Conservation (phyloP, 2,797 vertebrate species). For the Chelidonichthys spinosus region DNA sequence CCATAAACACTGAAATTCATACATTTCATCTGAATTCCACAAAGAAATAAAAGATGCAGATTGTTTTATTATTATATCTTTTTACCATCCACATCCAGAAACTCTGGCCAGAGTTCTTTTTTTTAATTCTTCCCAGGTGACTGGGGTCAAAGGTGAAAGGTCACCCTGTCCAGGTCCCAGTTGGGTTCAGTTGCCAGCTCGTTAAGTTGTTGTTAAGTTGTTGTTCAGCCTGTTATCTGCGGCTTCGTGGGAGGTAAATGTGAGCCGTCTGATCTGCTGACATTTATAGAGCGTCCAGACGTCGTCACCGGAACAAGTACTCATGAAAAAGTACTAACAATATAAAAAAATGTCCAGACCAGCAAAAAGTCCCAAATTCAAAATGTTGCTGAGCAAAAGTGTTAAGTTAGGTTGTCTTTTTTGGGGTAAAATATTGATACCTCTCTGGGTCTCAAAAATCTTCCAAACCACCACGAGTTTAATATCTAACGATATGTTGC, state of each 20-base stretch:
- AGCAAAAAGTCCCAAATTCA: not conserved
- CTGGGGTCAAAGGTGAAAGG: conserved; percentile 24
- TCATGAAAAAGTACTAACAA: not conserved
- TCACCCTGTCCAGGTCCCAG: conserved; percentile 7
- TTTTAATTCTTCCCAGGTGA: too few species aligned
- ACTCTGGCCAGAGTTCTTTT: too few species aligned
- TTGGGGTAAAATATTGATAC: not conserved
- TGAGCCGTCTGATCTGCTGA: conserved; percentile 47
- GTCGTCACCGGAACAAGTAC: not conserved
- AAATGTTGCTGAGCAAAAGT: not conserved
- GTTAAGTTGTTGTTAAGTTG: conserved; percentile 23
- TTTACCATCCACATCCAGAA: too few species aligned
- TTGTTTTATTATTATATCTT: not conserved
- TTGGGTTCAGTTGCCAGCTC: conserved; percentile 17
- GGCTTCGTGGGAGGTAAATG: conserved; percentile 22
- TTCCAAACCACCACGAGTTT: not conserved
- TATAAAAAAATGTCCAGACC: not conserved
- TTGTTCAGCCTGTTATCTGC: conserved; percentile 34
- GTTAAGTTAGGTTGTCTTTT: too few species aligned
- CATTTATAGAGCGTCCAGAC: conserved; percentile 20
- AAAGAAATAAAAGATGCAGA: too few species aligned
- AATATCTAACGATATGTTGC: rapidly evolving
- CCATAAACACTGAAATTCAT: not conserved
- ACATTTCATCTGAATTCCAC: not conserved
- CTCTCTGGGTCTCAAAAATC: not conserved